Evolutionary conservation across 2,113 vertebrate genomes (phyloP).

Genomic region (Oncorhynchus kisutch): DNA sequence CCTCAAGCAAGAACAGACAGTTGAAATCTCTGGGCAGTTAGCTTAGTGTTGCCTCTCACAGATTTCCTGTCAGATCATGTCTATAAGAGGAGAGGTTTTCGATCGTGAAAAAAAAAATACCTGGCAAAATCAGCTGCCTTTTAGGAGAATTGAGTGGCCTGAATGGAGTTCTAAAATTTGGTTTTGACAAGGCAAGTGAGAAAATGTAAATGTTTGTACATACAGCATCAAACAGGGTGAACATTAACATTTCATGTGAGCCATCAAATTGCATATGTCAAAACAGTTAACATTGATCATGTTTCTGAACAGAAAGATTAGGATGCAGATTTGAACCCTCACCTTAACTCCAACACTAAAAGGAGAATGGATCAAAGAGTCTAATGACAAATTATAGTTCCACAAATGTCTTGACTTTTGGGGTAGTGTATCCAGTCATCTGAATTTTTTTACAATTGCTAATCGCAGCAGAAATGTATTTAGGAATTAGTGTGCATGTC

Average conservation of each 20-base stretch:
- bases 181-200: conserved; percentile 68
- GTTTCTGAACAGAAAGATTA: conserved; percentile 17
- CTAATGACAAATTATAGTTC: neutral
- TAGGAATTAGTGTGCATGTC: conserved; percentile 28
- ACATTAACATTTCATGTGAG: neutral
- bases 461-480: conserved; percentile 8
- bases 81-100: conserved; percentile 94
- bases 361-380: neutral
- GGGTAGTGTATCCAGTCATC: neutral
- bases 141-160: conserved; percentile 66
- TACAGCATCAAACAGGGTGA: neutral
- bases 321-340: conserved; percentile 13
- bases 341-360: conserved; percentile 13
- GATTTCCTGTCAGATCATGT: conserved; percentile 98
- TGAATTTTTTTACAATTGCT: neutral
- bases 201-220: conserved; percentile 32
- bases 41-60: conserved; percentile 91
- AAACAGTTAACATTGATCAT: conserved; percentile 6
- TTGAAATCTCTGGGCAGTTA: conserved; percentile 99
- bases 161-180: conserved; percentile 76
- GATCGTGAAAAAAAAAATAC: conserved; percentile 73
- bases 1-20: conserved; percentile 95
- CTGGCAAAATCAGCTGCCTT: conserved; percentile 82
- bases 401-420: neutral
- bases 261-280: conserved; percentile 15